These are phyloP conservation scores for Odocoileus hemionus DNA, from an alignment of 2,113 vertebrate genomes.

Conservation along the genomic window DNA sequence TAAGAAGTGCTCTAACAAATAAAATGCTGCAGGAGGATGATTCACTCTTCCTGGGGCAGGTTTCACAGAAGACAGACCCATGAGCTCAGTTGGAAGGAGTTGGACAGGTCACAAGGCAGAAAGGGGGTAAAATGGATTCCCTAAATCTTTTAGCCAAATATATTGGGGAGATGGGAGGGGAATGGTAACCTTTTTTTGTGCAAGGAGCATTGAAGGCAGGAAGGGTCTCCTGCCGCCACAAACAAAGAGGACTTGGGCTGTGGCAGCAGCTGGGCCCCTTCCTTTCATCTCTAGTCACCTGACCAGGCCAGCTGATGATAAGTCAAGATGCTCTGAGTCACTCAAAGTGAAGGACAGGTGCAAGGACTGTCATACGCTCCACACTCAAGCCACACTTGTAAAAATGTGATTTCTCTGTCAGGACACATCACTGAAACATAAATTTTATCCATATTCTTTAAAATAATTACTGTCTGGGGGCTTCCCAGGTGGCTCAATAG, in stretches of 20 bases:
- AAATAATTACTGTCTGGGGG: neutral
- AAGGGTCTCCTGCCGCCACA: neutral
- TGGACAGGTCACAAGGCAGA: neutral
- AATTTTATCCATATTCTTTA: neutral
- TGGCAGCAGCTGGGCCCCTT: neutral
- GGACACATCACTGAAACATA: neutral
- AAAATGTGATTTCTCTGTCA: slow-evolving; percentile 20
- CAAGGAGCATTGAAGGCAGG: neutral
- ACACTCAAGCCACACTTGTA: neutral
- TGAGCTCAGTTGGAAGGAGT: neutral
- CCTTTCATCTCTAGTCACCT: neutral
- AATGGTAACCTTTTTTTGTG: neutral
- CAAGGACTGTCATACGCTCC: neutral
- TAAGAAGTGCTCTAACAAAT: neutral
- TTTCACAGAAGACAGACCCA: neutral
- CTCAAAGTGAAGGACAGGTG: neutral
- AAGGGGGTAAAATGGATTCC: neutral
- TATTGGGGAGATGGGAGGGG: neutral
- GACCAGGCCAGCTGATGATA: neutral
- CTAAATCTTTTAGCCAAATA: neutral
- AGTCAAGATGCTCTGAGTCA: neutral
- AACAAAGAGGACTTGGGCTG: neutral
- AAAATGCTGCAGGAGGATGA: neutral
- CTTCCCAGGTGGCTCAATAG: neutral
- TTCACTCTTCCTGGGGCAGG: neutral